Conservation (phyloP, 2,888 invertebrate species). For the Dryobotodes eremita region DNA sequence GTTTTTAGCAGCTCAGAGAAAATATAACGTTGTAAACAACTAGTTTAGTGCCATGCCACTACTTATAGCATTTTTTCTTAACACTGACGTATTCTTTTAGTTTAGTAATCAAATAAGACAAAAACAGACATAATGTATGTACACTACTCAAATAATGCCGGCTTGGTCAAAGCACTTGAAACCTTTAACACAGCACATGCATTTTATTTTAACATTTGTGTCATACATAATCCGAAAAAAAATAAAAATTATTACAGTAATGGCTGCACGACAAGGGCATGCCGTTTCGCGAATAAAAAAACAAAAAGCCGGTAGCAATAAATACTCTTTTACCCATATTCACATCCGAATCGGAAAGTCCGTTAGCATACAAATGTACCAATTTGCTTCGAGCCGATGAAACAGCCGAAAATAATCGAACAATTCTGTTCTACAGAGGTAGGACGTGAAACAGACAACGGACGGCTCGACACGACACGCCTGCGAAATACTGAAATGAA, state of each 20-base stretch:
- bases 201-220: constrained; percentile 6
- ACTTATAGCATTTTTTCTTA: neutral
- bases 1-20: neutral
- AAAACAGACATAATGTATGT: neutral
- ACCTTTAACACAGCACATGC: neutral
- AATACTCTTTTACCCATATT: constrained; percentile 61
- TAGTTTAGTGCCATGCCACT: neutral
- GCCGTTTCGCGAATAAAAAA: constrained; percentile 34
- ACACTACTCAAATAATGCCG: neutral
- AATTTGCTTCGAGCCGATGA: constrained; percentile 63
- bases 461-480: neutral
- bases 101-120: neutral
- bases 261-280: constrained; percentile 26
- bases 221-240: constrained; percentile 1
- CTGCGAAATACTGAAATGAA: constrained; percentile 29
- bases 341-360: constrained; percentile 66
- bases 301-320: constrained; percentile 52
- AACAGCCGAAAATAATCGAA: constrained; percentile 60
- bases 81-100: neutral
- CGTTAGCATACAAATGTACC: constrained; percentile 72
- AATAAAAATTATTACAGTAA: constrained; percentile 20
- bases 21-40: neutral
- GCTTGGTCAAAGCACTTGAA: neutral
- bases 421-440: constrained; percentile 47
- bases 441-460: constrained; percentile 38